phyloP scores from a whole-genome alignment of 2,113 vertebrate species.

The Symphodus melops region DNA sequence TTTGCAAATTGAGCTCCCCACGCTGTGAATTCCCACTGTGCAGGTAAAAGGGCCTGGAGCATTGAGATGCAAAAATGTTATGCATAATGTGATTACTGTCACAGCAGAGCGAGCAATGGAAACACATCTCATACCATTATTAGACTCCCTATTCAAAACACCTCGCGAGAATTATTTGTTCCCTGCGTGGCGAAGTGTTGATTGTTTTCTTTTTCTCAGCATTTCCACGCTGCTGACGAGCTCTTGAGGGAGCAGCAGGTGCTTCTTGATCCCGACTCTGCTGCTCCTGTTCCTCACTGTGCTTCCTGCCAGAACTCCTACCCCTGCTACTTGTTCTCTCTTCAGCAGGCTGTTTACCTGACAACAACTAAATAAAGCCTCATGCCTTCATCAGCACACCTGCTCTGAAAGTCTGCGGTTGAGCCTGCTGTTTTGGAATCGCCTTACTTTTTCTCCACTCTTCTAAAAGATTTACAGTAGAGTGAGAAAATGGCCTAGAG shows the following conservation, averaged over 20 bases:
- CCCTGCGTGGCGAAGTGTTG: constrained; percentile 26
- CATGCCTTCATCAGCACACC: constrained; percentile 37
- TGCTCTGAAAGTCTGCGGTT: constrained; percentile 39
- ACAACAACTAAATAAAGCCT: constrained; percentile 64
- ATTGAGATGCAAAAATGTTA: constrained; percentile 60
- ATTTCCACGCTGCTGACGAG: constrained; percentile 43
- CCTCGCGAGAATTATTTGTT: constrained; percentile 39
- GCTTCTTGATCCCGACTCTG: constrained; percentile 51
- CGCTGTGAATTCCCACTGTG: constrained; percentile 38
- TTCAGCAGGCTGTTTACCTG: constrained; percentile 56
- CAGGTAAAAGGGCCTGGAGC: constrained; percentile 53
- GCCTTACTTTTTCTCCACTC: background rate
- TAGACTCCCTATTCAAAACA: constrained; percentile 35
- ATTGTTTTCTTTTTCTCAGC: constrained; percentile 39
- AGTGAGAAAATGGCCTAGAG: constrained; percentile 36
- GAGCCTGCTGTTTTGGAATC: constrained; percentile 38
- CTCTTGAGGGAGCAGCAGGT: constrained; percentile 59
- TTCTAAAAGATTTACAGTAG: constrained; percentile 39
- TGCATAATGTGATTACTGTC: constrained; percentile 72
- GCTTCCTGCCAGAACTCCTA: constrained; percentile 61
- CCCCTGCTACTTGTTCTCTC: constrained; percentile 46
- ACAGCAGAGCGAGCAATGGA: constrained; percentile 53
- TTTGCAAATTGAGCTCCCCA: constrained; percentile 57
- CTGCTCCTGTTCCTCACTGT: constrained; percentile 42
- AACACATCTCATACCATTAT: constrained; percentile 61